phyloP scores from a whole-genome alignment of 2,113 vertebrate species.

The Pitta sordida region DNA sequence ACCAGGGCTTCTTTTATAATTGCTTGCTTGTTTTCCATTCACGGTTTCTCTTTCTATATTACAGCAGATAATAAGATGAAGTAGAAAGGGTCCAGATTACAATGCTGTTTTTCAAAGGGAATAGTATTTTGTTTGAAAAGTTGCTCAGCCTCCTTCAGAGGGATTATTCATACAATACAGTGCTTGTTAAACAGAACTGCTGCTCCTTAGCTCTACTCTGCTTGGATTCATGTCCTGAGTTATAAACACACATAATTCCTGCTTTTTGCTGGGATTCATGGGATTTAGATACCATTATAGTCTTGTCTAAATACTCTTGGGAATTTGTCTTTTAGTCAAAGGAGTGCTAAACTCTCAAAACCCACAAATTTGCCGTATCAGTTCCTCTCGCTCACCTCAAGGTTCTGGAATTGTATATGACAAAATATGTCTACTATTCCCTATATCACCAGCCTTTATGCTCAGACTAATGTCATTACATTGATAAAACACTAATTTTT shows the following conservation, averaged over 20 bases:
- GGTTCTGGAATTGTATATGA: fast-evolving
- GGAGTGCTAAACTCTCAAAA: not conserved
- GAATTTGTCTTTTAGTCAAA: not conserved
- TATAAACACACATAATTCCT: not conserved
- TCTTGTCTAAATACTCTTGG: not conserved
- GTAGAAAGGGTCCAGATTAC: not conserved
- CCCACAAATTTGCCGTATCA: not conserved
- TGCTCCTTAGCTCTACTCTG: not conserved
- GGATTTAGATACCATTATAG: not conserved
- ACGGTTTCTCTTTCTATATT: not conserved
- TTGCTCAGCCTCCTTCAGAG: not conserved
- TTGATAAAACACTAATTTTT: not conserved
- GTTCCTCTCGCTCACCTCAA: not conserved
- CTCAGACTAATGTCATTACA: not conserved
- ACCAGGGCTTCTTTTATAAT: not conserved
- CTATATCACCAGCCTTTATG: not conserved
- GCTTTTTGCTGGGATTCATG: not conserved
- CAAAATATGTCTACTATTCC: not conserved
- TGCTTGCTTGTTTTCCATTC: not conserved
- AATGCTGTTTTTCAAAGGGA: not conserved
- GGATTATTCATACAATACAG: not conserved
- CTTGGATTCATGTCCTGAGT: not conserved
- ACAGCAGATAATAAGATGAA: not conserved
- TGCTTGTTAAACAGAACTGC: not conserved
- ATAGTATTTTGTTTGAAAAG: not conserved